Evolutionary conservation across 2,888 invertebrate species (phyloP).

Genomic region (Thelaira solivaga): DNA sequence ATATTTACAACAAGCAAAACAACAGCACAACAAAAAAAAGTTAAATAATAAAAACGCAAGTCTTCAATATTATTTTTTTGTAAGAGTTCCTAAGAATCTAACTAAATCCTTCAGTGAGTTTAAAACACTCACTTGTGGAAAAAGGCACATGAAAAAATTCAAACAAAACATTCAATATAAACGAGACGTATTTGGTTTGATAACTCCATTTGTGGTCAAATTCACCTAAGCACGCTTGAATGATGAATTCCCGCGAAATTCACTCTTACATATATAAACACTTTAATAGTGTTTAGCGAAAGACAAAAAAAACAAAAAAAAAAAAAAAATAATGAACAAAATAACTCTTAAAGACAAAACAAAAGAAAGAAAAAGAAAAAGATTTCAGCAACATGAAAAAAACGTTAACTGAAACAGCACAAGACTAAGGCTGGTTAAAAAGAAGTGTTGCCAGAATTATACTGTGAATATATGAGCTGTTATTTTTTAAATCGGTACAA

Average conservation of each 20-base stretch:
- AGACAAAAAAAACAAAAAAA: constrained; percentile 10
- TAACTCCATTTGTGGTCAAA: constrained; percentile 77
- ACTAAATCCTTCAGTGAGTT: constrained; percentile 55
- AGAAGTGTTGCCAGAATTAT: constrained; percentile 25
- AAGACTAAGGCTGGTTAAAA: constrained; percentile 19
- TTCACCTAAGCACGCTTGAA: constrained; percentile 72
- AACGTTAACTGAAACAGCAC: constrained; percentile 8
- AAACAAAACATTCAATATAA: constrained; percentile 58
- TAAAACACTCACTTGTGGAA: constrained; percentile 36
- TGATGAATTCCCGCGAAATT: constrained; percentile 74
- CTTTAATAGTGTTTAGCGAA: constrained; percentile 50
- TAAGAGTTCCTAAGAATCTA: constrained; percentile 58
- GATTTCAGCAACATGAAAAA: constrained; percentile 11
- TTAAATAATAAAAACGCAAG: background rate
- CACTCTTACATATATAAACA: constrained; percentile 57
- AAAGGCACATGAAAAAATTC: background rate
- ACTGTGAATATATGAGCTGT: no score
- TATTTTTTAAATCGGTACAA: no score
- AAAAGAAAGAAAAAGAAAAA: background rate
- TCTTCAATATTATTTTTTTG: no score
- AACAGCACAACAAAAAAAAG: background rate
- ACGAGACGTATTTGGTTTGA: constrained; percentile 76
- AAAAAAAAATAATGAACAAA: constrained; percentile 4
- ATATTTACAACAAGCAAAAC: background rate
- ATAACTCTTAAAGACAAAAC: no score